These are phyloP conservation scores for Disparrhopalites patrizii DNA, from an alignment of 2,888 invertebrate genomes.

Conservation along the genomic window DNA sequence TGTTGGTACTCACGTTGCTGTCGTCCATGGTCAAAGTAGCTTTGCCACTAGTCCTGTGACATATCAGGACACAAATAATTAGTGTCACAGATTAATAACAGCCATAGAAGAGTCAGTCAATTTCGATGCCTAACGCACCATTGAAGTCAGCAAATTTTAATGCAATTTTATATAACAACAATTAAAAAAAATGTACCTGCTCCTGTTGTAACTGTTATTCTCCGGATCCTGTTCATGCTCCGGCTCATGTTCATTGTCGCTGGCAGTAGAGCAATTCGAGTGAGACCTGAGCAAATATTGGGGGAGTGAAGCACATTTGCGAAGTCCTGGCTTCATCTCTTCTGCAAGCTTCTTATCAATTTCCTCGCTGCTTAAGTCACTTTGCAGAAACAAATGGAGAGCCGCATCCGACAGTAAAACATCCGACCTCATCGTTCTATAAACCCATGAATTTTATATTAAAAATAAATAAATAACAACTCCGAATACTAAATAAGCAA, in stretches of 20 bases:
- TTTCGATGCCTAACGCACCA: too few species aligned
- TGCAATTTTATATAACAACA: too few species aligned
- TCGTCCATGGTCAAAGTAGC: conserved; percentile 21
- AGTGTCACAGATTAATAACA: too few species aligned
- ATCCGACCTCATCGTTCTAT: conserved; percentile 42
- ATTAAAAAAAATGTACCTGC: neutral
- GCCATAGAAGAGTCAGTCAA: too few species aligned
- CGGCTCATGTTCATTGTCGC: conserved; percentile 17
- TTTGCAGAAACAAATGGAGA: conserved; percentile 45
- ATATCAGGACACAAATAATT: too few species aligned
- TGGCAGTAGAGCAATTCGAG: conserved; percentile 20
- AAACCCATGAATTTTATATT: too few species aligned
- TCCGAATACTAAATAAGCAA: too few species aligned
- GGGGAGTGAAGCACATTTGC: conserved; percentile 25
- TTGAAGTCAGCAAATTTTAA: neutral
- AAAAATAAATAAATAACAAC: neutral
- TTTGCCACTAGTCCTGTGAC: conserved; percentile 9
- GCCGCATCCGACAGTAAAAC: conserved; percentile 45
- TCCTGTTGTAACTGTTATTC: conserved; percentile 16
- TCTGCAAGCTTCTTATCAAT: conserved; percentile 41
- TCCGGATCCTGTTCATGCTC: conserved; percentile 17
- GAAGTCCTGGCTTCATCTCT: conserved; percentile 33
- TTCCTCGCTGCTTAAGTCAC: conserved; percentile 37
- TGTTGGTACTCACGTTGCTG: conserved; percentile 24
- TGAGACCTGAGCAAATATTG: conserved; percentile 25